phyloP scores from a whole-genome alignment of 1,140 invertebrate species.

The Lasioglossum albipes region DNA sequence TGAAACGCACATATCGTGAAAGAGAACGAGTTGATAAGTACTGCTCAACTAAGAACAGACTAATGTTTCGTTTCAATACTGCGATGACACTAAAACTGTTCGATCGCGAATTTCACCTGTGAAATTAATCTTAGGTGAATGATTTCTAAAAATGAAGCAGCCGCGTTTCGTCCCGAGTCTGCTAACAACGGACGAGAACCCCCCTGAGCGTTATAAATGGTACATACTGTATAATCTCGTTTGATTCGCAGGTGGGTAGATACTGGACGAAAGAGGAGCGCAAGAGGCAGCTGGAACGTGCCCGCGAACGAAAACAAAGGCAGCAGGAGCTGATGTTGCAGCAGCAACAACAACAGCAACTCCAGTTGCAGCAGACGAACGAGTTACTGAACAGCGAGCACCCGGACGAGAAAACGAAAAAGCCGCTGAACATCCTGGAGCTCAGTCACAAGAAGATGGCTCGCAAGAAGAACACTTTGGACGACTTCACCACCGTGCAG shows the following conservation, averaged over 20 bases:
- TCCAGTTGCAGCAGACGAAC: constrained; percentile 63
- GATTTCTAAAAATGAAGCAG: too few relatives aligned
- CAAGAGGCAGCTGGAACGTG: constrained; percentile 87
- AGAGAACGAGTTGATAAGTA: too few relatives aligned
- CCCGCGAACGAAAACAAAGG: constrained; percentile 84
- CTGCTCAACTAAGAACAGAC: too few relatives aligned
- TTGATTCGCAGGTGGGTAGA: constrained; percentile 82
- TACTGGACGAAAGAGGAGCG: constrained; percentile 91
- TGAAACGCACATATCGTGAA: too few relatives aligned
- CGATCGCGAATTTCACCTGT: too few relatives aligned
- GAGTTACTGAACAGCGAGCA: constrained; percentile 73
- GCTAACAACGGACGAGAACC: too few relatives aligned
- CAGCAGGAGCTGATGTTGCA: constrained; percentile 77
- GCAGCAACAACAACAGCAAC: constrained; percentile 68
- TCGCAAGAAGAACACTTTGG: constrained; percentile 74
- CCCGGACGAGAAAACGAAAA: constrained; percentile 76
- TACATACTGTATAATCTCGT: too few relatives aligned
- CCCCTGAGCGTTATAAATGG: too few relatives aligned
- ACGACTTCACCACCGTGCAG: constrained; percentile 79
- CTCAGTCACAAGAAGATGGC: constrained; percentile 74
- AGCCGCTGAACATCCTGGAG: constrained; percentile 71
- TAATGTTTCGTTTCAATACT: too few relatives aligned
- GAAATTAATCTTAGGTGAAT: too few relatives aligned
- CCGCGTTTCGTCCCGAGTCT: too few relatives aligned
- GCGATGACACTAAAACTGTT: too few relatives aligned